A percentile compares a stretch with the other conserved stretches of the same genome.
phyloP scores from a whole-genome alignment of 2,888 invertebrate species.

The Tipula helvola region DNA sequence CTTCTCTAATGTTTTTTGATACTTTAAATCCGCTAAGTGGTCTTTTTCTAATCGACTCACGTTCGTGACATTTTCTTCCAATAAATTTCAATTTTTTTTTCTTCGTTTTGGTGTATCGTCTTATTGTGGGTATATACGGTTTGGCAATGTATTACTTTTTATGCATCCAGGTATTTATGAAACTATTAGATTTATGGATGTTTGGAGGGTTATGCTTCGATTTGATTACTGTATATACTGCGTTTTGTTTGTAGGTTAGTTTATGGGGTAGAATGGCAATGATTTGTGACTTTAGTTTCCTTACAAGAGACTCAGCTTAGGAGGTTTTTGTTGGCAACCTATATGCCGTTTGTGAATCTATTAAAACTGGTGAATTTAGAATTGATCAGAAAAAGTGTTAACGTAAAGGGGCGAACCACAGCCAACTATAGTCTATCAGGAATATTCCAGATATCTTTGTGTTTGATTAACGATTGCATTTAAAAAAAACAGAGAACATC shows the following conservation, averaged over 20 bases:
- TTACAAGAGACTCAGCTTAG: too few species aligned
- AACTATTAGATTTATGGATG: neutral
- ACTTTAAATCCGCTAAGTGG: slow-evolving; percentile 9
- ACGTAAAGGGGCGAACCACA: too few species aligned
- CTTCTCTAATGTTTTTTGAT: slow-evolving; percentile 7
- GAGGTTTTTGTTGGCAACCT: too few species aligned
- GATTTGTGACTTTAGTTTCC: neutral
- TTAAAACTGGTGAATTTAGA: too few species aligned
- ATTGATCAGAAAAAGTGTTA: too few species aligned
- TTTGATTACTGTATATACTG: neutral
- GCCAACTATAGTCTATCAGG: too few species aligned
- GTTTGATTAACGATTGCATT: too few species aligned
- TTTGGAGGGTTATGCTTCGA: neutral
- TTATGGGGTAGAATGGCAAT: neutral
- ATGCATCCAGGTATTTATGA: neutral
- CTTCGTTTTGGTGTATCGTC: neutral
- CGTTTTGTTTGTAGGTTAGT: neutral
- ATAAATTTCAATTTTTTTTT: neutral
- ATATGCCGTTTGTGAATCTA: too few species aligned
- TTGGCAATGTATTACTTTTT: neutral
- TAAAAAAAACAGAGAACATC: too few species aligned
- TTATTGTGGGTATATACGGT: neutral
- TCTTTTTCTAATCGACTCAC: slow-evolving; percentile 11
- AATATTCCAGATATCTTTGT: too few species aligned
- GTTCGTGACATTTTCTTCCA: slow-evolving; percentile 10